Percentiles rank a stretch among this genome's conserved stretches.
Evolutionary conservation across 2,888 invertebrate species (phyloP).

Genomic region (Xestia rhomboidea): DNA sequence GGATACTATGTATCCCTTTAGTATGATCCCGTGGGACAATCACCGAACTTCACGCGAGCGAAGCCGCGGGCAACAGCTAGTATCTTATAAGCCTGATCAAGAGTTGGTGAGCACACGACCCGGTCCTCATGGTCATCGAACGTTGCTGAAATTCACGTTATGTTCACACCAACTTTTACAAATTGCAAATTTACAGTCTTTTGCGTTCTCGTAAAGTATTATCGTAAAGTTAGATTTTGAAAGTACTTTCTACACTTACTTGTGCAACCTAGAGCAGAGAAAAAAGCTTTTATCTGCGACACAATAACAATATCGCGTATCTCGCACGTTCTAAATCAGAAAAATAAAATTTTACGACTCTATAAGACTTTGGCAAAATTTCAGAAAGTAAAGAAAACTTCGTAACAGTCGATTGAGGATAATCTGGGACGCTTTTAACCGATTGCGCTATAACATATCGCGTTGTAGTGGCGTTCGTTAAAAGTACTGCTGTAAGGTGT

Average conservation of each 20-base stretch:
- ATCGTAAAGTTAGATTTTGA: not conserved
- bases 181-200: not conserved
- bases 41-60: no score
- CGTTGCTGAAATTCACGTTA: not conserved
- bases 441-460: slow-evolving; percentile 26
- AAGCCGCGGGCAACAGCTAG: no score
- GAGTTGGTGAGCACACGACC: not conserved
- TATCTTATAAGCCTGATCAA: not conserved
- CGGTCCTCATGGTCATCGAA: not conserved
- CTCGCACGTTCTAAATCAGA: not conserved
- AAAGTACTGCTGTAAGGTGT: slow-evolving; percentile 12
- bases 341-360: slow-evolving; percentile 1
- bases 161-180: not conserved
- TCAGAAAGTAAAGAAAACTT: slow-evolving; percentile 19
- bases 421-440: slow-evolving; percentile 31
- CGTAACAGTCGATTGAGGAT: slow-evolving; percentile 10
- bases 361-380: not conserved
- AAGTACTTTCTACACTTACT: not conserved
- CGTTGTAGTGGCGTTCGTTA: slow-evolving; percentile 4
- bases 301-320: not conserved
- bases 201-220: not conserved
- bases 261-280: not conserved
- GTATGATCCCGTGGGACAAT: no score
- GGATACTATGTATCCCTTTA: no score
- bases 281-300: not conserved